Base-by-base conservation (phyloP, 2,888 invertebrate species). In the Drosophila helvetica region DNA sequence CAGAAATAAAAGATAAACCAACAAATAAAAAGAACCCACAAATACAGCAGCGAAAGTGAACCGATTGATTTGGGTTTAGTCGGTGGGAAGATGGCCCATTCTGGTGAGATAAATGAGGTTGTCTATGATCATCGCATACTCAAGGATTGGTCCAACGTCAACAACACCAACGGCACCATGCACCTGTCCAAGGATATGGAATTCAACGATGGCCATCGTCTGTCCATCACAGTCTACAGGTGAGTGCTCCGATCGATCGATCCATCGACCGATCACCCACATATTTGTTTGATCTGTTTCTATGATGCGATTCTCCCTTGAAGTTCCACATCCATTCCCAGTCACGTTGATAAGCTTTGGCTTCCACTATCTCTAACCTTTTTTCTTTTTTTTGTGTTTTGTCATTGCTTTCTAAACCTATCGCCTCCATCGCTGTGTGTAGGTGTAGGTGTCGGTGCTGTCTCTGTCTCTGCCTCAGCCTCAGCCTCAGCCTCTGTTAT, bases 171-270 rank as follows among this genome's bases (percentile, higher is more conserved):
- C 69, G 91, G 90, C 9, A 91, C 91, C 50, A 89, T 89, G 79
- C 90, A 91, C 57, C 78, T 90, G 45, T 91, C 92, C n/a, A 90
- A 91, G 86, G 96, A 97, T 84, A 97, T 98, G 97, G 93, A 93
- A 42, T 98, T 98, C 91, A 97, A 97, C 91, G 95, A 96, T 75
- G 97, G 96, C 0, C 96, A 97, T 90, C 93, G 95, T 88, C 93
- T 98, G 57, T 95, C 97, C 17, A 97, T 98, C 77, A 94, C 94
- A 27, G 95, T 96, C 69, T 98, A 98, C 74, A 92, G 92, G 92
- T 92, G 66, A 89, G 89, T 78, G 27, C 38, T 3, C 15, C 9
- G 25, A 30, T 10, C 15, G n/a, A 12, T 19, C n/a, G 48, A 54
- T 9, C 51, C 17, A 6, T 52, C 51, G 25, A 22, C 5, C 22